phyloP scores from a whole-genome alignment of 1,140 invertebrate species.

The Drosophila leontia region DNA sequence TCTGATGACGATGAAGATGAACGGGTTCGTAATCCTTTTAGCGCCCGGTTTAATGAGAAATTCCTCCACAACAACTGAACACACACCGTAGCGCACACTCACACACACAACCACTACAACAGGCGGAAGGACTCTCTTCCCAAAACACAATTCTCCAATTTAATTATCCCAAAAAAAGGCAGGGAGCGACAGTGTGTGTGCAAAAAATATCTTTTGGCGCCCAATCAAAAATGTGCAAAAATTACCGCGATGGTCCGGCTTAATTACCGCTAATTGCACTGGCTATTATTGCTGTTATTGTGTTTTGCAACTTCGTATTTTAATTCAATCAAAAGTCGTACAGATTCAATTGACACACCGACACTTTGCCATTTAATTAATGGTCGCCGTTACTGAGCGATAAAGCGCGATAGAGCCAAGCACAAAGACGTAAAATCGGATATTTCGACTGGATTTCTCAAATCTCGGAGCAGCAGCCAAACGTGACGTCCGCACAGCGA shows the following conservation, averaged over 20 bases:
- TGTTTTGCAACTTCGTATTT: conserved; percentile 43
- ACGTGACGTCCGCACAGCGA: conserved; percentile 51
- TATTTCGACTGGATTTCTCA: conserved; percentile 7
- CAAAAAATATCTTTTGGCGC: conserved; percentile 44
- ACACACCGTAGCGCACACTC: conserved; percentile 20
- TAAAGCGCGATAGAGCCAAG: conserved; percentile 44
- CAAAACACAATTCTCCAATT: conserved; percentile 31
- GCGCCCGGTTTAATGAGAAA: conserved; percentile 76
- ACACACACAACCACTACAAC: conserved; percentile 8
- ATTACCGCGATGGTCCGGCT: conserved; percentile 48
- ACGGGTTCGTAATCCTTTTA: conserved; percentile 79
- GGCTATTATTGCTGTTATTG: conserved; percentile 27
- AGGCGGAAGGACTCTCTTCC: conserved; percentile 5
- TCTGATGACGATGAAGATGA: conserved; percentile 77
- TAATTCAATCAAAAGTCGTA: conserved; percentile 69
- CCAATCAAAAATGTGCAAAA: conserved; percentile 53
- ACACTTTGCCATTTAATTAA: conserved; percentile 65
- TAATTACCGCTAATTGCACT: conserved; percentile 65
- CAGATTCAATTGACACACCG: conserved; percentile 59
- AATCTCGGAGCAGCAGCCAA: conserved; percentile 42
- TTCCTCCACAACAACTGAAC: conserved; percentile 47
- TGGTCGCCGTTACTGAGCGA: conserved; percentile 26
- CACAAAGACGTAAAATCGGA: conserved; percentile 32
- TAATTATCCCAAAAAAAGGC: conserved; percentile 40
- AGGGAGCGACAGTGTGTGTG: conserved; percentile 2